Evolutionary conservation across 2,113 vertebrate genomes (phyloP), one percentile per base, ranked within the genome.

Genomic region (Physeter macrocephalus): DNA sequence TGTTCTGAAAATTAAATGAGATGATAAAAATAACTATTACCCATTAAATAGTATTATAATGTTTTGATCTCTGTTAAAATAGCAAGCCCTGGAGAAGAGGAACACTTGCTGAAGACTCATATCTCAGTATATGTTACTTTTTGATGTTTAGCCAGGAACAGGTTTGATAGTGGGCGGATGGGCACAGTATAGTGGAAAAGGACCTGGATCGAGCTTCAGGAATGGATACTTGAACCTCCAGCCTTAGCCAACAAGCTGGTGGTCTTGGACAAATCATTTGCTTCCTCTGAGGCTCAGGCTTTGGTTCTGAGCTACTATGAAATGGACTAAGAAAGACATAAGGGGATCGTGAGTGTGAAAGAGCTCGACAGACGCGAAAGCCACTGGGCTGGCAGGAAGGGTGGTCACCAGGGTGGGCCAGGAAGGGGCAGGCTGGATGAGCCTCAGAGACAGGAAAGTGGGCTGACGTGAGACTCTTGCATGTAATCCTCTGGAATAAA

Each of bases 1-100:
- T 41, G 72, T 62, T 96, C 36, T 61, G 66, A 88, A 92, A 93
- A 82, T 23, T 25, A 72, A 86, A 75, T n/a, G 34, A 18, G n/a
- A 85, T 61, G 67, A 83, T 52, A 77, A 92, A 49, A 82, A 57
- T 77, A 61, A 87, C 54, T 78, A 27, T 59, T 36, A 17, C 23
- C 81, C 93, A 57, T 88, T 88, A 92, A 81, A 46, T 75, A 84
- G 36, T 18, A 64, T 71, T 59, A 43, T 34, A 10, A 3, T 91
- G 64, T 75, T 94, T 96, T 86, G 93, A 62, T 89, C 71, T 67
- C 69, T 67, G n/a, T 95, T 80, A 54, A 92, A 96, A 85, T 77
- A 81, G 36, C 25, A 90, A 90, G 85, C 85, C 57, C 59, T 95
- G 59, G 31, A 71, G 75, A 39, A 95, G 52, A 57, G 5, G 10